phyloP scores from a whole-genome alignment of 1,140 invertebrate species.

The Atta colombica region DNA sequence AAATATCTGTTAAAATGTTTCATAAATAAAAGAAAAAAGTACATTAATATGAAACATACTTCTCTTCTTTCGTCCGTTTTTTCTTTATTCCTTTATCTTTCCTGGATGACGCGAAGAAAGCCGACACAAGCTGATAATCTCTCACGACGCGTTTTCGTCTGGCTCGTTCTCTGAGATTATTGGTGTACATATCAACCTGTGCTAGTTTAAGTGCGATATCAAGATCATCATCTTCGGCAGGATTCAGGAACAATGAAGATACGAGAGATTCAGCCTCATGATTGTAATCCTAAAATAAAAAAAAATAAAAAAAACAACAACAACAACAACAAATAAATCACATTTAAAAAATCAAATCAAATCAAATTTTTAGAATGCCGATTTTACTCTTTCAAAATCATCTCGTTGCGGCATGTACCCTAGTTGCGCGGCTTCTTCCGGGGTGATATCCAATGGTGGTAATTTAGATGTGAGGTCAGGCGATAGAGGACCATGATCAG shows the following conservation, averaged over 20 bases:
- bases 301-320: neutral
- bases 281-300: constrained; percentile 92
- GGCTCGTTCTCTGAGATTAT: constrained; percentile 94
- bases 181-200: constrained; percentile 95
- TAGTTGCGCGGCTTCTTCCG: constrained; percentile 94
- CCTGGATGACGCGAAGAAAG: constrained; percentile 90
- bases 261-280: constrained; percentile 96
- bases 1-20: constrained; percentile 14
- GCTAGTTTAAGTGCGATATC: constrained; percentile 91
- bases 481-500: constrained; percentile 94
- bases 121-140: constrained; percentile 94
- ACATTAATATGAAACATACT: constrained; percentile 85
- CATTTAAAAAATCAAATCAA: constrained; percentile 28
- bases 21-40: constrained; percentile 1
- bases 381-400: constrained; percentile 95
- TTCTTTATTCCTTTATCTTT: constrained; percentile 88
- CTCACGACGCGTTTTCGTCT: constrained; percentile 95
- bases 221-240: constrained; percentile 94
- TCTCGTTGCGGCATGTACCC: constrained; percentile 98
- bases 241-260: constrained; percentile 92
- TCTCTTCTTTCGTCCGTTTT: constrained; percentile 91
- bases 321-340: neutral
- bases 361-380: constrained; percentile 22
- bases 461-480: constrained; percentile 91
- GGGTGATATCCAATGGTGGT: constrained; percentile 92